Base-by-base conservation (phyloP, 2,888 invertebrate species). In the Diarsia dahlii region DNA sequence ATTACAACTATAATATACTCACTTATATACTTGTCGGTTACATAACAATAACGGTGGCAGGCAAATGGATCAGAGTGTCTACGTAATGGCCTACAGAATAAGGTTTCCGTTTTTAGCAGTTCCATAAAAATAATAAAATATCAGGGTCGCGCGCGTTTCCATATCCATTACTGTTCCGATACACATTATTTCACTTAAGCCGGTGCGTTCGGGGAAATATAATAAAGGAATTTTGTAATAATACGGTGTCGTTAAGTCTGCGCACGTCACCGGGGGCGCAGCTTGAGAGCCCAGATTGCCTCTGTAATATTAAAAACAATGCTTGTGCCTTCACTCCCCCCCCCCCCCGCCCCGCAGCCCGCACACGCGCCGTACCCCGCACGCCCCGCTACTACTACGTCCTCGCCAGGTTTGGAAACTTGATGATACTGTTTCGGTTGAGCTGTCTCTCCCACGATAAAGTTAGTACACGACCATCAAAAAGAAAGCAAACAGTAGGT, bases 251-350 rank as follows among this genome's bases (percentile, higher is more conserved):
- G 86, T 88, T 85, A 84, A 88, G 88, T 88, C 87, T 71, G 80
- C 86, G 87, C 89, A 87, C 88, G 89, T 88, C 89, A 84, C 80
- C 82, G 80, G 74, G 80, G 88, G 73, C 88, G 87, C 88, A 88
- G 87, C 87, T 85, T 85, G 88, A 87, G 83, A 81, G 81, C 71
- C 76, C 89, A 87, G 87, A 88, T 90, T 88, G 90, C 82, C 84
- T 85, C 81, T 87, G 84, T 88, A 84, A 89, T 90, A 90, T 91
- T 90, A 89, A 89, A 91, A 91, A 89, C 86, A 89, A 88, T 85
- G 84, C 83, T 80, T 66, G 71, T 74, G 56, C 80, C 72, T 20
- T 13, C 74, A n/a, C 50, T 28, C 28, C 28, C 54, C 46, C 4
- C 18, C 52, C 10, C 65, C 28, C 56, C 46, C 63, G 34, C 23